Evolutionary conservation across 35 echinoderm and acorn worm genomes (phyloP).

Genomic region (Lytechinus variegatus): DNA sequence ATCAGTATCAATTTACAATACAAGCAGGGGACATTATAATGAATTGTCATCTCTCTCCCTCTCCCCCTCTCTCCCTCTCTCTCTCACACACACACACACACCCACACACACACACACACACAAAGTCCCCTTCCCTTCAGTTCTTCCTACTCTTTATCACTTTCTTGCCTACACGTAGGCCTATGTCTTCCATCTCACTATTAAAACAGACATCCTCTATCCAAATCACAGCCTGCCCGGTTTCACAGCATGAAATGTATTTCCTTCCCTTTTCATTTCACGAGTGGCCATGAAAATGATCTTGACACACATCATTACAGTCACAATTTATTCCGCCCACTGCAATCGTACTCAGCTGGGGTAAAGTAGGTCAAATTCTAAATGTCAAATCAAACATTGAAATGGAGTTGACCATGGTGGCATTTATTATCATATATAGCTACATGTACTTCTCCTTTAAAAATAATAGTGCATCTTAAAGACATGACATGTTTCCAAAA

Average conservation of each 20-base stretch:
- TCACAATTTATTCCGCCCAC: neutral
- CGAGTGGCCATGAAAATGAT: neutral
- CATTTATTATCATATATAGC: neutral
- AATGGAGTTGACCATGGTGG: neutral
- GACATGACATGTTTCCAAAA: no score
- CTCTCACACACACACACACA: neutral
- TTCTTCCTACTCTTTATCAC: no score
- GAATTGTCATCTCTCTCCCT: neutral
- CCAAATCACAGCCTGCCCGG: neutral
- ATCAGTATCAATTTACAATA: slow-evolving; percentile 21
- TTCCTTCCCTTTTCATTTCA: neutral
- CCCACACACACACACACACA: no score
- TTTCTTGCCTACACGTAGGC: no score
- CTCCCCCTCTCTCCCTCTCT: neutral
- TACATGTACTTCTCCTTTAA: neutral
- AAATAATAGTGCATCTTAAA: no score
- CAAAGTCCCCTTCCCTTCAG: no score
- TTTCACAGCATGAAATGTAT: neutral
- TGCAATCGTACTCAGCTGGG: neutral
- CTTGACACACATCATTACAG: neutral
- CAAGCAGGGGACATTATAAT: neutral
- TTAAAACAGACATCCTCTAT: neutral
- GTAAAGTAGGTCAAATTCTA: neutral
- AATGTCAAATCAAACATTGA: neutral
- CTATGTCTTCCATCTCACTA: neutral